Evolutionary conservation across 2,888 invertebrate genomes (phyloP).

Genomic region (Heliconius hortense): DNA sequence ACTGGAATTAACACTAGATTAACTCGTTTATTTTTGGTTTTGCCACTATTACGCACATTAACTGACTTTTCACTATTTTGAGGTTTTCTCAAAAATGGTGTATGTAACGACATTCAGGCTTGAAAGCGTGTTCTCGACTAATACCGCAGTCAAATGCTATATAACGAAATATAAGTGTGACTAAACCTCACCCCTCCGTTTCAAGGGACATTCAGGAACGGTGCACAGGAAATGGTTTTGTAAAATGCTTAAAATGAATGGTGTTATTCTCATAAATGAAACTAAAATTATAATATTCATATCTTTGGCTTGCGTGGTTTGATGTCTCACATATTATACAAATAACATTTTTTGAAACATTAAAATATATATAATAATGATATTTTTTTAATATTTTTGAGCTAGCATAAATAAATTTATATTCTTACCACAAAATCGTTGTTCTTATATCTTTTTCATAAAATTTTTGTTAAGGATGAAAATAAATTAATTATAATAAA

Average conservation of each 20-base stretch:
- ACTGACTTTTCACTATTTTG: constrained; percentile 51
- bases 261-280: background rate
- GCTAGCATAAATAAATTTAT: too few species aligned
- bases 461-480: too few species aligned
- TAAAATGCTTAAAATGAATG: background rate
- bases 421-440: too few species aligned
- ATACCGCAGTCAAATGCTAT: constrained; percentile 58
- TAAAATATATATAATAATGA: too few species aligned
- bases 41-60: constrained; percentile 59
- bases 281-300: too few species aligned
- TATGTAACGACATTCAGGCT: constrained; percentile 73
- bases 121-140: constrained; percentile 59
- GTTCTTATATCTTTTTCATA: too few species aligned
- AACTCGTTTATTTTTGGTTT: constrained; percentile 58
- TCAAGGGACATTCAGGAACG: constrained; percentile 50
- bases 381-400: too few species aligned
- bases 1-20: constrained; percentile 55
- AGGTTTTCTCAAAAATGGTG: constrained; percentile 51
- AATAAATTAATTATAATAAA: too few species aligned
- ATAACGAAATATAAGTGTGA: constrained; percentile 49
- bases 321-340: too few species aligned
- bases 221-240: constrained; percentile 53
- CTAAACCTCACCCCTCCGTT: constrained; percentile 56
- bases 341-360: too few species aligned
- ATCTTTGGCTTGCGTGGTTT: too few species aligned